Evolutionary conservation across 1,140 invertebrate genomes (phyloP).

Genomic region (Drosophila micromelanica): DNA sequence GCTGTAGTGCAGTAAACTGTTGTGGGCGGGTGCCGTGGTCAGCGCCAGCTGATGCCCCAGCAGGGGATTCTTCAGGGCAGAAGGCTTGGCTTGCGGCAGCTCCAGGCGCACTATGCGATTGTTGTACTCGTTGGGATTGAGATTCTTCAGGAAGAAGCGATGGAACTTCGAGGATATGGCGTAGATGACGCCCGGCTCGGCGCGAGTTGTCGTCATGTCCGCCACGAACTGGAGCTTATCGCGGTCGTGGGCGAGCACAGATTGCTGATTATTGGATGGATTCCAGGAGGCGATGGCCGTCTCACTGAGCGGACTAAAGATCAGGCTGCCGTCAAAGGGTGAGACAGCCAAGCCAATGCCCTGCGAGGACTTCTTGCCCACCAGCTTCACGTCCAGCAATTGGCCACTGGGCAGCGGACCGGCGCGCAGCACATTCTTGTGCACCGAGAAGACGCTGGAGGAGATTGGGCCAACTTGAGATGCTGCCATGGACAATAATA

Average conservation of each 20-base stretch:
- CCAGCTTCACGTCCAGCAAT: slow-evolving; percentile 89
- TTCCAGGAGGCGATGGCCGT: slow-evolving; percentile 92
- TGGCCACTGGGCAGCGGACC: slow-evolving; percentile 89
- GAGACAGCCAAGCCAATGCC: slow-evolving; percentile 90
- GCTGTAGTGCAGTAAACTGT: slow-evolving; percentile 57
- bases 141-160: slow-evolving; percentile 89
- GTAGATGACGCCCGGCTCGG: slow-evolving; percentile 89
- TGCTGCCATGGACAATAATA: neutral
- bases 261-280: slow-evolving; percentile 88
- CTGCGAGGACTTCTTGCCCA: slow-evolving; percentile 92
- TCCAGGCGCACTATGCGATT: slow-evolving; percentile 87
- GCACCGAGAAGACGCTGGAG: slow-evolving; percentile 89
- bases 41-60: slow-evolving; percentile 33
- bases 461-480: neutral
- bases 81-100: slow-evolving; percentile 38
- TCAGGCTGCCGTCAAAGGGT: slow-evolving; percentile 88
- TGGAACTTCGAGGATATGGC: slow-evolving; percentile 90
- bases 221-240: slow-evolving; percentile 90
- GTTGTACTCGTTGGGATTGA: slow-evolving; percentile 87
- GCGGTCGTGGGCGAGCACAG: slow-evolving; percentile 87
- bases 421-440: slow-evolving; percentile 88
- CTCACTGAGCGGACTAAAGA: slow-evolving; percentile 91
- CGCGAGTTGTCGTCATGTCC: slow-evolving; percentile 88
- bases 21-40: slow-evolving; percentile 48
- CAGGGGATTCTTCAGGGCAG: slow-evolving; percentile 19